Percentiles rank a stretch among this genome's conserved stretches.
phyloP scores from a whole-genome alignment of 2,797 vertebrate species.

The Trachops cirrhosus region DNA sequence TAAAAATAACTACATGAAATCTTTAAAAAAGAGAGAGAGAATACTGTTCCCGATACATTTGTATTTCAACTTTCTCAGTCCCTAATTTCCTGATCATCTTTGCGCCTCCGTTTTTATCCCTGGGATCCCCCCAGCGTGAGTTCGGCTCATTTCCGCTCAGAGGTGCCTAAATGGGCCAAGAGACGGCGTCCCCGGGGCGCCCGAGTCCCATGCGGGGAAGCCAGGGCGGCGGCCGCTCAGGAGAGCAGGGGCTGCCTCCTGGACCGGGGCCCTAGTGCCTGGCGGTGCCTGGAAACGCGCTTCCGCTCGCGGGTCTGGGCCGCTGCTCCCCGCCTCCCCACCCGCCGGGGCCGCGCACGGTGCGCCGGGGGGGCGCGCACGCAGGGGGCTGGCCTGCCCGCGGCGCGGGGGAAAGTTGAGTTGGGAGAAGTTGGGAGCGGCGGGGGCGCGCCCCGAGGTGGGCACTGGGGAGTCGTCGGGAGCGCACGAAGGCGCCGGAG shows the following conservation, averaged over 20 bases:
- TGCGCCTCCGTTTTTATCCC: neutral
- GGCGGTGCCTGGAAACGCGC: neutral
- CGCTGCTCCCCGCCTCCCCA: neutral
- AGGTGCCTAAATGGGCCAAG: neutral
- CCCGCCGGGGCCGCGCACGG: conserved; percentile 63
- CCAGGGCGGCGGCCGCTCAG: neutral
- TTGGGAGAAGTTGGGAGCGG: conserved; percentile 75
- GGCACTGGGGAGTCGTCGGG: conserved; percentile 58
- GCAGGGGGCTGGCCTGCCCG: conserved; percentile 69
- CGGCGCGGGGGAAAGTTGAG: conserved; percentile 78
- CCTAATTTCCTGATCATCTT: neutral
- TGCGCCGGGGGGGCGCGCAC: conserved; percentile 68
- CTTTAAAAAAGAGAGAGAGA: neutral
- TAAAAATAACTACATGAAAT: too few species aligned
- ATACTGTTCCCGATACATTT: neutral
- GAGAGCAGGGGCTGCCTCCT: neutral
- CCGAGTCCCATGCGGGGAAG: neutral
- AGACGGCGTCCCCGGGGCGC: neutral
- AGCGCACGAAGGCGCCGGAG: conserved; percentile 54
- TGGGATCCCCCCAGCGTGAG: neutral
- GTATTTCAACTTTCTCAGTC: neutral
- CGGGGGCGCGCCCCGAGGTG: conserved; percentile 70
- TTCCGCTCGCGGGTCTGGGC: neutral
- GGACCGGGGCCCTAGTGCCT: neutral
- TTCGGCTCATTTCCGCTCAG: neutral